Evolutionary conservation across 2,888 invertebrate genomes (phyloP).

Genomic region (Lepidocyrtinus sp.): DNA sequence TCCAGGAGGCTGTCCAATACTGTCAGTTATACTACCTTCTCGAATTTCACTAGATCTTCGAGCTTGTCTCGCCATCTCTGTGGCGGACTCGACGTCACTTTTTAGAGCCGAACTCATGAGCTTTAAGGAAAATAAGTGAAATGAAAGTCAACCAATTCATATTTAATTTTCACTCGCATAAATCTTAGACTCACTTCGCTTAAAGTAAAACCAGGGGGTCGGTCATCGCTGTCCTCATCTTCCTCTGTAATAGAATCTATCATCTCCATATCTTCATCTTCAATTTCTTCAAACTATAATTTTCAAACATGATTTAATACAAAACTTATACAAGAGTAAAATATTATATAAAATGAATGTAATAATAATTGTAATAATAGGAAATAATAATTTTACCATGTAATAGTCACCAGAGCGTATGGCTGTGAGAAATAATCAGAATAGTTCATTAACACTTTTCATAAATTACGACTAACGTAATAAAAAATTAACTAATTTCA

Average conservation of each 20-base stretch:
- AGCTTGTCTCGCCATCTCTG: slow-evolving; percentile 73
- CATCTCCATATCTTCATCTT: slow-evolving; percentile 79
- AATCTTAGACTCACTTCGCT: slow-evolving; percentile 73
- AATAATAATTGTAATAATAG: too few relatives aligned
- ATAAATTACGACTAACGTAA: too few relatives aligned
- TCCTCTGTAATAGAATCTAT: slow-evolving; percentile 73
- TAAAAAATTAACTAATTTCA: background rate
- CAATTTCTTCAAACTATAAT: slow-evolving; percentile 90
- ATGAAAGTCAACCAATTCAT: background rate
- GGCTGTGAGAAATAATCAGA: background rate
- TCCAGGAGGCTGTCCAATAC: slow-evolving; percentile 68
- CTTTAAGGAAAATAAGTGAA: slow-evolving; percentile 74
- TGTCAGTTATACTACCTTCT: slow-evolving; percentile 68
- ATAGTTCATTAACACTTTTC: background rate
- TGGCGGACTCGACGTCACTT: slow-evolving; percentile 80
- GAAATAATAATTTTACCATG: background rate
- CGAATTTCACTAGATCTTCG: slow-evolving; percentile 71
- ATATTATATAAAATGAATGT: too few relatives aligned
- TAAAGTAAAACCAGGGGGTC: slow-evolving; percentile 71
- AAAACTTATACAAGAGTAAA: too few relatives aligned
- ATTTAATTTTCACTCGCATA: background rate
- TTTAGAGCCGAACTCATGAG: slow-evolving; percentile 84
- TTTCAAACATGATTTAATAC: too few relatives aligned
- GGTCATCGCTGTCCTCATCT: slow-evolving; percentile 75
- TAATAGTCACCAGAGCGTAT: slow-evolving; percentile 12